A percentile compares a stretch with the other conserved stretches of the same genome.
Conservation (phyloP, 2,888 invertebrate species). For the Melolontha melolontha region DNA sequence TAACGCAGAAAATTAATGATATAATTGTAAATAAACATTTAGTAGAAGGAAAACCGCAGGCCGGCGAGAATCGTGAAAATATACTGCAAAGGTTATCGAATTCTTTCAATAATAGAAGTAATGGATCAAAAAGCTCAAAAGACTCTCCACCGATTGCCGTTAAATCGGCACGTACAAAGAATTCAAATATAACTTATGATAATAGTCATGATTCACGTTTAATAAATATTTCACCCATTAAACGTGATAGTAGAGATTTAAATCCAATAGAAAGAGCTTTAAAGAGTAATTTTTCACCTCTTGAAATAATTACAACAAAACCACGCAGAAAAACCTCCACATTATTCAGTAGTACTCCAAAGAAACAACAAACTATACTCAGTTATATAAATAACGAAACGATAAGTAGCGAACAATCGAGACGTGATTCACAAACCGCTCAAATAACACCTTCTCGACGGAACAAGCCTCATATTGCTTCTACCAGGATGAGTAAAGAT, state of each 20-base stretch:
- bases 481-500: constrained; percentile 57
- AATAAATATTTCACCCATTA: constrained; percentile 13
- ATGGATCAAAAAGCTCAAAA: too few species aligned
- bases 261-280: constrained; percentile 52
- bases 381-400: constrained; percentile 52
- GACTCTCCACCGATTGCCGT: too few species aligned
- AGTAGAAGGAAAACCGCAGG: too few species aligned
- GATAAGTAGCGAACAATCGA: constrained; percentile 4
- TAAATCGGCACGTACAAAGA: too few species aligned
- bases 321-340: background rate
- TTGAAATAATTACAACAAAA: constrained; percentile 50
- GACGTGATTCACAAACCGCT: background rate
- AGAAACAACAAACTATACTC: constrained; percentile 59
- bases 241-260: constrained; percentile 36
- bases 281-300: constrained; percentile 53
- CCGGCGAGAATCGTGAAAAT: too few species aligned
- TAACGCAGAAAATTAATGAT: constrained; percentile 3
- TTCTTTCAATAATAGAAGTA: too few species aligned
- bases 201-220: too few species aligned
- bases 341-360: constrained; percentile 55
- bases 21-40: background rate
- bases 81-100: too few species aligned
- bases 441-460: constrained; percentile 3
- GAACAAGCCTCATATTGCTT: constrained; percentile 57
- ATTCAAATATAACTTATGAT: too few species aligned